phyloP scores from a whole-genome alignment of 2,888 invertebrate genomes.

The Lypha dubia region DNA sequence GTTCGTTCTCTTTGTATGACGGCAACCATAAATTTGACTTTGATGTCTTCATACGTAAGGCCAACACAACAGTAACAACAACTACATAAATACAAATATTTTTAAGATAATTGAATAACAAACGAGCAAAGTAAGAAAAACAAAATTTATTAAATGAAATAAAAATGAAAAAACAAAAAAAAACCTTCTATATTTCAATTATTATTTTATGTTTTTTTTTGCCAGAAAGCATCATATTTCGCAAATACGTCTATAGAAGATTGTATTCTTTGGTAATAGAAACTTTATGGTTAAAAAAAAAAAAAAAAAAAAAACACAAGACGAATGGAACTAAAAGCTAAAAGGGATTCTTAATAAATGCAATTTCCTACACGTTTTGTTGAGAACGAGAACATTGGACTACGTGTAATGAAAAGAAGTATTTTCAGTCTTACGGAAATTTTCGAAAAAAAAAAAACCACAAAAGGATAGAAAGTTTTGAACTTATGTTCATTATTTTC shows the following conservation, averaged over 20 bases:
- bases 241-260: too few species aligned
- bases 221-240: conserved; percentile 27
- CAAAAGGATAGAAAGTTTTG: too few species aligned
- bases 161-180: not conserved
- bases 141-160: not conserved
- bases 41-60: not conserved
- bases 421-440: conserved; percentile 16
- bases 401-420: conserved; percentile 38
- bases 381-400: conserved; percentile 56
- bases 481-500: not conserved
- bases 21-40: conserved; percentile 17
- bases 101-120: conserved; percentile 61
- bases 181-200: conserved; percentile 42
- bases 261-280: conserved; percentile 25
- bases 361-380: conserved; percentile 71
- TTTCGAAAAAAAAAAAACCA: not conserved
- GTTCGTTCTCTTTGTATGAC: not conserved
- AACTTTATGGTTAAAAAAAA: conserved; percentile 55
- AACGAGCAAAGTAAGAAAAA: conserved; percentile 11
- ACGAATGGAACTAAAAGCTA: conserved; percentile 43
- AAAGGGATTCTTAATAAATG: conserved; percentile 68
- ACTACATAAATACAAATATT: conserved; percentile 22
- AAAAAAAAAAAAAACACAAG: too few species aligned
- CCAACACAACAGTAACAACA: not conserved
- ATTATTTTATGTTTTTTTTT: conserved; percentile 11